A percentile compares a stretch with the other conserved stretches of the same genome.
Conservation (phyloP, 2,113 vertebrate species). For the Numenius arquata region DNA sequence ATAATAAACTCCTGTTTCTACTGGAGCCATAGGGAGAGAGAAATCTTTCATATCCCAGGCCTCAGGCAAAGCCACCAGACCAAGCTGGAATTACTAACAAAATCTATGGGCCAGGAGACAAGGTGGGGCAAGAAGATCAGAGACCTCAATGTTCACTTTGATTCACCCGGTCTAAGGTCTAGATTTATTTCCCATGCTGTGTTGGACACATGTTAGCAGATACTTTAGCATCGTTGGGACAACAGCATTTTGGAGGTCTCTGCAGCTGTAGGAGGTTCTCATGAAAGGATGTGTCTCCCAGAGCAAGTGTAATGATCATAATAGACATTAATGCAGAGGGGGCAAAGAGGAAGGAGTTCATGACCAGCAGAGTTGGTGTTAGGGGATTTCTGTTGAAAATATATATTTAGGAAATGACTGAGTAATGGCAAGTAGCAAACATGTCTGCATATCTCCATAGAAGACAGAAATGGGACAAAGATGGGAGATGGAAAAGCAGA, state of each 20-base stretch:
- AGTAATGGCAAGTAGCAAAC: not conserved
- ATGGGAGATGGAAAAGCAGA: not conserved
- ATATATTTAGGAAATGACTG: not conserved
- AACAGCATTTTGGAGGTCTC: not conserved
- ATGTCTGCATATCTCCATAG: not conserved
- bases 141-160: not conserved
- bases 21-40: not conserved
- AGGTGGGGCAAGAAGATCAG: not conserved
- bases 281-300: not conserved
- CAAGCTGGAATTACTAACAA: constrained; percentile 27
- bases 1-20: constrained; percentile 58
- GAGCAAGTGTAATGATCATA: not conserved
- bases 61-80: constrained; percentile 43
- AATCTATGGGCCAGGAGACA: not conserved
- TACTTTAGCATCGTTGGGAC: not conserved
- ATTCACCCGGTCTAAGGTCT: not conserved
- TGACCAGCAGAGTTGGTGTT: not conserved
- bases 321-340: not conserved
- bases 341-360: not conserved
- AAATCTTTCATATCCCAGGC: constrained; percentile 10
- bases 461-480: not conserved
- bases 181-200: not conserved
- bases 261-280: not conserved
- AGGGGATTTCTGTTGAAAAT: not conserved
- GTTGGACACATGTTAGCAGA: not conserved